phyloP scores from a whole-genome alignment of 2,888 invertebrate genomes.

The Melieria crassipennis region DNA sequence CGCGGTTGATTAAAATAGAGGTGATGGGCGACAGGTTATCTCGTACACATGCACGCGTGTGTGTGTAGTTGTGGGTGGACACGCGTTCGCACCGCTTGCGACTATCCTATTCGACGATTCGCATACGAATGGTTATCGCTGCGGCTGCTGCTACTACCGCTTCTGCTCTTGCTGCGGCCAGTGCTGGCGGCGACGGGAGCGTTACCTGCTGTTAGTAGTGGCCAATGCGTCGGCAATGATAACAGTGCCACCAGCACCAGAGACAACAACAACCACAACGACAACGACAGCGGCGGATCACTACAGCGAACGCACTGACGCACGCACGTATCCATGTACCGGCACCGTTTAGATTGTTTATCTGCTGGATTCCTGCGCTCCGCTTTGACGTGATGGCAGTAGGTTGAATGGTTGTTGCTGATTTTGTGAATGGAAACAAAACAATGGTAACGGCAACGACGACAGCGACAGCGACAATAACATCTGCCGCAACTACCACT shows the following conservation, averaged over 20 bases:
- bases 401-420: constrained; percentile 10
- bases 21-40: constrained; percentile 27
- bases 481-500: constrained; percentile 14
- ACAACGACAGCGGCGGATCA: constrained; percentile 16
- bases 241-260: constrained; percentile 14
- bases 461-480: constrained; percentile 2
- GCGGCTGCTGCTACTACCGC: background rate
- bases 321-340: background rate
- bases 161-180: constrained; percentile 40
- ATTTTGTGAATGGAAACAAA: constrained; percentile 29
- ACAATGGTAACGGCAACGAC: background rate
- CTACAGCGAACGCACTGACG: constrained; percentile 5
- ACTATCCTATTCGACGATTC: constrained; percentile 43
- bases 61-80: constrained; percentile 43
- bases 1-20: constrained; percentile 11
- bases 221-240: constrained; percentile 16
- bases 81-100: constrained; percentile 39
- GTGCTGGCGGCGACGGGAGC: constrained; percentile 43
- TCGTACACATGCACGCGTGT: constrained; percentile 1
- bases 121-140: constrained; percentile 44
- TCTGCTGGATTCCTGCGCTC: background rate
- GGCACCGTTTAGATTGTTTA: constrained; percentile 3
- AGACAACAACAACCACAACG: constrained; percentile 28
- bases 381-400: background rate
- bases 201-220: constrained; percentile 13